Evolutionary conservation across 1,140 invertebrate genomes (phyloP), one percentile per base, ranked within the genome.

Genomic region (Agraylea sexmaculata): DNA sequence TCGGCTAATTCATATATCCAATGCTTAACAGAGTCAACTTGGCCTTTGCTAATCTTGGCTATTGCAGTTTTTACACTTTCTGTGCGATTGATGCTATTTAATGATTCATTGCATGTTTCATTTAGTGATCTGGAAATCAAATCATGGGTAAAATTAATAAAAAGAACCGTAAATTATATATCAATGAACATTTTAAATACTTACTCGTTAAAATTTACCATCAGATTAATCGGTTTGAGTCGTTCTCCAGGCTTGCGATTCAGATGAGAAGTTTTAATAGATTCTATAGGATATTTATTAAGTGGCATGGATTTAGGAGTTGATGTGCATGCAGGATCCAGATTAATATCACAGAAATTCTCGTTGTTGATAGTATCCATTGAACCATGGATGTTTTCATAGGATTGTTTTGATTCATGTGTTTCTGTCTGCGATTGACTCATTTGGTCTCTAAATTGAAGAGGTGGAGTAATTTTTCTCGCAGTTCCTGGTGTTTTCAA

Each of bases 1-100:
- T 68, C 61, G 21, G 73, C 59, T 11, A 82, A 59, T 50, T 86
- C 80, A 35, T 70, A 62, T 12, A 85, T 53, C 83, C 83, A 87
- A 39, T 64, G 58, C 35, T 66, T 62, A 0, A 68, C 63, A 2
- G 60, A 56, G 20, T 63, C 63, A 3, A 63, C 58, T 43, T 64
- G 65, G 33, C 60, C 53, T 10, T 62, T 60, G 40, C 63, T 63
- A 16, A 66, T 33, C 4, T 59, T 46, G 33, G 66, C 62, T 30
- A 68, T 43, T 23, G 51, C 53, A 4, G 64, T 65, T 30, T 65
- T 60, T 38, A 63, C 62, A 53, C 62, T 25, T 12, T 25, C 7
- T 25, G 7, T 25, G 23, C 12, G n/a, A n/a, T n/a, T n/a, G n/a
- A n/a, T n/a, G n/a, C n/a, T n/a, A n/a, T n/a, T n/a, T n/a, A n/a